Percentiles rank a stretch among this genome's conserved stretches.
Conservation (phyloP, 1,140 invertebrate genomes). For the Trachymyrmex septentrionalis region DNA sequence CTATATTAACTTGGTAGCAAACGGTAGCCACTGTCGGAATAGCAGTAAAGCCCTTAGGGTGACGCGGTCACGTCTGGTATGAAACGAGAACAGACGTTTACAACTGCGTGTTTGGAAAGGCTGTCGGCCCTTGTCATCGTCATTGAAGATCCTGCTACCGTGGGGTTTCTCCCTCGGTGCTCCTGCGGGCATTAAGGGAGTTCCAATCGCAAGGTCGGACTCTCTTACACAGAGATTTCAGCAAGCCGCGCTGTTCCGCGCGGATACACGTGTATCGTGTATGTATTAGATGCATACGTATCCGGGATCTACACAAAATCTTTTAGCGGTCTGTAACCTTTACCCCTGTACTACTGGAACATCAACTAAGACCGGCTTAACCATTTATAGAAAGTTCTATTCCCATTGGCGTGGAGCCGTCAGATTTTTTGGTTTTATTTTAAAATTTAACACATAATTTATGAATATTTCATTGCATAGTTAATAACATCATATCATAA, state of each 20-base stretch:
- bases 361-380: constrained; percentile 72
- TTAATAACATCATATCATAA: no score
- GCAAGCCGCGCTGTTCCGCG: constrained; percentile 54
- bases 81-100: constrained; percentile 85
- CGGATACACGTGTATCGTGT: constrained; percentile 68
- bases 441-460: background rate
- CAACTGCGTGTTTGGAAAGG: constrained; percentile 83
- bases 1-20: constrained; percentile 56
- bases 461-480: background rate
- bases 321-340: constrained; percentile 76
- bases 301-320: constrained; percentile 67
- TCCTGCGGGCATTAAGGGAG: constrained; percentile 66
- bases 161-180: constrained; percentile 67
- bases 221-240: constrained; percentile 72
- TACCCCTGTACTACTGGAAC: constrained; percentile 75
- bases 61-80: constrained; percentile 80
- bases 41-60: constrained; percentile 50
- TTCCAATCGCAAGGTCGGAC: constrained; percentile 43
- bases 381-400: constrained; percentile 73
- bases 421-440: background rate
- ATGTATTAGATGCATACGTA: constrained; percentile 48
- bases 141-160: constrained; percentile 70
- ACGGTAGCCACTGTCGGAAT: constrained; percentile 48
- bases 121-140: constrained; percentile 85
- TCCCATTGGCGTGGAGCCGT: constrained; percentile 62